Conservation (phyloP, 2,113 vertebrate genomes). For the Proterorhinus semilunaris region DNA sequence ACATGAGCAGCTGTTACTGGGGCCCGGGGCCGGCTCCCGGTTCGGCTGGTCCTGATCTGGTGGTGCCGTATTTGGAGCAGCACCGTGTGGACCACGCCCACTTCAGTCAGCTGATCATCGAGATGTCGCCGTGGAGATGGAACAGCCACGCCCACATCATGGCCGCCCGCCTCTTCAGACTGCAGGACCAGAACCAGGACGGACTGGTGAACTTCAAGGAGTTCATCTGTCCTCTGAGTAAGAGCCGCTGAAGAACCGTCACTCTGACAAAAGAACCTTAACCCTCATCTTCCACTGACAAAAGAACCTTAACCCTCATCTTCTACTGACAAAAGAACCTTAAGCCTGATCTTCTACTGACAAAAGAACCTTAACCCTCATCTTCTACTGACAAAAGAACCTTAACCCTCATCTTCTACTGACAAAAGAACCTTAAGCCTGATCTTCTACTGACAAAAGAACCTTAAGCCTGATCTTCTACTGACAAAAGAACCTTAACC, state of each 20-base stretch:
- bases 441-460: no score
- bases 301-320: no score
- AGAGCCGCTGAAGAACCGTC: conserved; percentile 29
- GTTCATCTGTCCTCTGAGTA: conserved; percentile 93
- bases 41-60: conserved; percentile 85
- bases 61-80: conserved; percentile 95
- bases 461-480: no score
- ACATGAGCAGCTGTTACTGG: conserved; percentile 96
- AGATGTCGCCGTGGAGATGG: conserved; percentile 87
- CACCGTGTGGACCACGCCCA: conserved; percentile 89
- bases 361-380: no score
- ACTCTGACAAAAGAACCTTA: no score
- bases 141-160: conserved; percentile 82
- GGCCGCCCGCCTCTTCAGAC: conserved; percentile 87
- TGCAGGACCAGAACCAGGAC: conserved; percentile 90
- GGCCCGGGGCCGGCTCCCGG: conserved; percentile 76
- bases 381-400: no score
- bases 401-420: no score
- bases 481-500: no score
- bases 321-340: no score
- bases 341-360: no score
- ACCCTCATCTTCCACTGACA: no score
- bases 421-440: no score
- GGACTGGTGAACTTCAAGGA: conserved; percentile 97
- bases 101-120: conserved; percentile 85